These are phyloP conservation scores for Brachyhypopomus occidentalis DNA, from an alignment of 2,113 vertebrate genomes.

Conservation along the genomic window DNA sequence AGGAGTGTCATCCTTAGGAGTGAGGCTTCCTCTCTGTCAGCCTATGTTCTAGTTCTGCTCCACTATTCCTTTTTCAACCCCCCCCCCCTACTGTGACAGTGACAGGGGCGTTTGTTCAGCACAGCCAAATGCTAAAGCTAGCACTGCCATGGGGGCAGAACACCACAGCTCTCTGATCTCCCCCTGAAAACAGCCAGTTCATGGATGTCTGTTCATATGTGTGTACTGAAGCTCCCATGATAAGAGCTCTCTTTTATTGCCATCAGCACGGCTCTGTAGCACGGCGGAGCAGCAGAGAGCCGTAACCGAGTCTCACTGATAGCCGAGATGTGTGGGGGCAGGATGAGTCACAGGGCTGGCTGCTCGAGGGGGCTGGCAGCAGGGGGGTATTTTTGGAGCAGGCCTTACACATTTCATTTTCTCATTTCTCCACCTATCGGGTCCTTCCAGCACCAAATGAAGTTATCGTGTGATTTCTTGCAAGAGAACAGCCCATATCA, in stretches of 20 bases:
- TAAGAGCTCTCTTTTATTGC: constrained; percentile 2
- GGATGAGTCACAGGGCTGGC: constrained; percentile 50
- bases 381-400: constrained; percentile 47
- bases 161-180: not conserved
- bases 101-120: not conserved
- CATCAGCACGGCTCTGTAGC: constrained; percentile 1
- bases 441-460: constrained; percentile 37
- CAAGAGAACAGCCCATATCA: not conserved
- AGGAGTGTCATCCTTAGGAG: too few relatives aligned
- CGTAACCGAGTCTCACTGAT: constrained; percentile 28
- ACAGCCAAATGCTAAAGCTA: not conserved
- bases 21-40: too few relatives aligned
- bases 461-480: constrained; percentile 28
- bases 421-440: constrained; percentile 12
- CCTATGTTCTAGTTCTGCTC: too few relatives aligned
- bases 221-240: constrained; percentile 15
- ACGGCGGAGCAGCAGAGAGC: constrained; percentile 34
- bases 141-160: not conserved
- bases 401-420: constrained; percentile 51
- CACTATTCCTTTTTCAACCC: too few relatives aligned
- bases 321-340: constrained; percentile 48
- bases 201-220: constrained; percentile 33
- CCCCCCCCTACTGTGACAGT: not conserved
- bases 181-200: not conserved
- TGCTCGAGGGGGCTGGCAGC: constrained; percentile 40